Evolutionary conservation across 1,140 invertebrate genomes (phyloP), one percentile per base, ranked within the genome.

Genomic region (Bicyclus anynana): DNA sequence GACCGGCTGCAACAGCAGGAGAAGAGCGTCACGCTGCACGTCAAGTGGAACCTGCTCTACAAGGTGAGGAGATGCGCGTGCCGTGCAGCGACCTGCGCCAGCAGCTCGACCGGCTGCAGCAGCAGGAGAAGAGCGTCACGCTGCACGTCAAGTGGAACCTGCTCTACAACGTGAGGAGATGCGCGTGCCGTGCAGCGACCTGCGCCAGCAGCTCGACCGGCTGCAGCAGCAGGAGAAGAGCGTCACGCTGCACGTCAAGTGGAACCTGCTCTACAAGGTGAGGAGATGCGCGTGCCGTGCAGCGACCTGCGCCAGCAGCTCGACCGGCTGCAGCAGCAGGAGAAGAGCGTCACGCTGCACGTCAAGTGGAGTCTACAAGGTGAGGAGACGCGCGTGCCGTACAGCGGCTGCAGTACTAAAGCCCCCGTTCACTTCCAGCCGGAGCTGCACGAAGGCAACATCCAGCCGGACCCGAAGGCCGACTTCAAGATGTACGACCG

Each of bases 301-400:
- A 68, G 90, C 40, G 83, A 89, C 1, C 72, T 94, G 0, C 90
- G 94, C 5, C 64, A 81, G 5, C 77, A 91, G 27, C 85, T 84
- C 35, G 27, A 76, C 0, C 59, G 87, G 13, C 60, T 69, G 29
- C 62, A 29, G 12, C 69, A 14, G 29, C 79, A 83, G 3, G 89
- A 85, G 48, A 92, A 92, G 71, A 89, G 85, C 9, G 82, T 95
- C 0, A 91, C 91, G 10, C 90, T 97, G 85, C 92, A 94, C 76
- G 94, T 97, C 2, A 95, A 95, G 70, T 95, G 95, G 44, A 92
- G 93, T 98, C 0, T 94, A 92, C 74, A 93, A 92, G 85, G 93
- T 93, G 50, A 81, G 78, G n/a, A n/a, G n/a, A n/a, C 4, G 29
- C 29, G 9, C 2, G n/a, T 12, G 29, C 4, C 10, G 0, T 91